Evolutionary conservation across 2,113 vertebrate species (phyloP).

Genomic region (Crotalus horridus): DNA sequence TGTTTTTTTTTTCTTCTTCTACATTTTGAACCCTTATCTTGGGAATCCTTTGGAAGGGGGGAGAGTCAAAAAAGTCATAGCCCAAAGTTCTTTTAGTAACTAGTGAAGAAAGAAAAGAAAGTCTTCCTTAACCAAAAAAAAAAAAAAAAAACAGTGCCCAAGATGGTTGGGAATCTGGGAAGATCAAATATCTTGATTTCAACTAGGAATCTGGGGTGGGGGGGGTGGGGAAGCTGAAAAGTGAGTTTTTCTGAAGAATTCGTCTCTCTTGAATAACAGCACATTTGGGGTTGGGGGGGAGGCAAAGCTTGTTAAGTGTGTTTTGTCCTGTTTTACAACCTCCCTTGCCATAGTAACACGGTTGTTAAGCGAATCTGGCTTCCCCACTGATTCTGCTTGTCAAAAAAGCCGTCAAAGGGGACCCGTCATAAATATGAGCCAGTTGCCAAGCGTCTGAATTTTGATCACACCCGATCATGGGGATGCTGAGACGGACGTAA

Average conservation of each 20-base stretch:
- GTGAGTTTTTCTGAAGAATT: conserved; percentile 42
- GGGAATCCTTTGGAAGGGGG: not conserved
- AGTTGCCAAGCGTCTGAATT: not conserved
- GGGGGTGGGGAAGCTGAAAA: conserved; percentile 27
- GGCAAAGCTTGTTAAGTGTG: too few relatives aligned
- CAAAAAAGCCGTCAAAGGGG: not conserved
- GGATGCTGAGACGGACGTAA: not conserved
- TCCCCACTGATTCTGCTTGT: not conserved
- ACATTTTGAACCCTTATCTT: not conserved
- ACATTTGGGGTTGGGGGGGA: conserved; percentile 33
- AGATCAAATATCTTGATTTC: not conserved
- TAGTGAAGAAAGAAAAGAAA: not conserved
- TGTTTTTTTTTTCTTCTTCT: not conserved
- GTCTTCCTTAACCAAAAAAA: too few relatives aligned
- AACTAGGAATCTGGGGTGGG: not conserved
- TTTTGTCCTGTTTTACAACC: too few relatives aligned
- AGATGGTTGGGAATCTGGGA: not conserved
- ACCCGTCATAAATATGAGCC: not conserved
- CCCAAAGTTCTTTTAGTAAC: conserved; percentile 13
- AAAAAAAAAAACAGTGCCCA: not conserved
- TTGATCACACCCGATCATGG: too few relatives aligned
- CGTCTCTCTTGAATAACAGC: conserved; percentile 60
- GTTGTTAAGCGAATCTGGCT: not conserved
- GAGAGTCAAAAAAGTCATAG: conserved; percentile 21
- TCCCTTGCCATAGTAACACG: not conserved